Evolutionary conservation across 2,797 vertebrate genomes (phyloP), one percentile per base, ranked within the genome.

Genomic region (Diceros bicornis): DNA sequence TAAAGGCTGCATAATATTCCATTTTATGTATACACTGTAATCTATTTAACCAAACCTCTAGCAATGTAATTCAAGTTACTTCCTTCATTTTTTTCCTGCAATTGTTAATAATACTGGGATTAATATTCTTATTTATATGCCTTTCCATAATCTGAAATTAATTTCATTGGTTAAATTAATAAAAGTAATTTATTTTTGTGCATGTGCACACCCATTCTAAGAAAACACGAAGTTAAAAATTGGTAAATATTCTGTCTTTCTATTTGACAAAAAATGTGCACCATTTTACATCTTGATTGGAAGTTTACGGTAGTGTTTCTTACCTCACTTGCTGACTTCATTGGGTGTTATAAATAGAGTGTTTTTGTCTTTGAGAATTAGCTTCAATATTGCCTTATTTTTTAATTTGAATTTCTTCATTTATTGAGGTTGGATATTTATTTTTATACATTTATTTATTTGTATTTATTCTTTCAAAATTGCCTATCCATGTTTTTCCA

Each of bases 191-290:
- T 55, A 7, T 84, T 62, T 78, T 16, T 77, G 59, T 82, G 9
- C 25, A 29, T 21, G 27, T 64, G 55, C 11, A n/a, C 4, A 21
- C 64, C 2, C 34, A 69, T 62, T 25, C 25, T 55, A 93, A 75
- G 21, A 37, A 95, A 84, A 61, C 25, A 7, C 34, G 83, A 44
- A 88, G 21, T 64, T 91, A 68, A 95, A 77, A 17, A 29, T 71
- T 10, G 25, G 7, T 59, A 93, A 93, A 69, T 81, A 64, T 89
- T 97, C 66, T 79, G 9, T 18, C 25, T 83, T 91, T 84, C 13
- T 17, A 69, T 72, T 88, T 75, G 37, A 66, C 82, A 85, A 96
- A 93, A 52, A 44, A 16, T n/a, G 21, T 75, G 44, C 1, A 47
- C 25, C 55, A 91, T 37, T 91, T 87, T 57, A 55, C 6, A 23